Percentiles rank a stretch among this genome's conserved stretches.
Evolutionary conservation across 2,797 vertebrate genomes (phyloP).

Genomic region (Pangasius macronema): DNA sequence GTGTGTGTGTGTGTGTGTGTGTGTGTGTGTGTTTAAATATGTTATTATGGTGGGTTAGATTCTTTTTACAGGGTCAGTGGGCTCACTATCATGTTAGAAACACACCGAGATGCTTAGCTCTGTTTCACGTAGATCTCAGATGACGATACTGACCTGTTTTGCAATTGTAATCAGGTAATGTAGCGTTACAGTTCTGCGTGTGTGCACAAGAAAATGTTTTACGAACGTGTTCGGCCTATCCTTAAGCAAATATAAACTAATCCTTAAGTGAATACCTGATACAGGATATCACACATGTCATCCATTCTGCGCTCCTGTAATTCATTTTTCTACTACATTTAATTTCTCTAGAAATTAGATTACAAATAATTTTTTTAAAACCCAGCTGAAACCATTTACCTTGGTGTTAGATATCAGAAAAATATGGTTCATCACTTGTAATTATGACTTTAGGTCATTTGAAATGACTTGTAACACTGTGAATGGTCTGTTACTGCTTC

Average conservation of each 20-base stretch:
- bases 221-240: neutral
- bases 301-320: no score
- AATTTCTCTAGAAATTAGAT: neutral
- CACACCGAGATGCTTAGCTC: neutral
- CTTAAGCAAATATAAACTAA: neutral
- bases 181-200: neutral
- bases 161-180: neutral
- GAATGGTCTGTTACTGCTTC: neutral
- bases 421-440: neutral
- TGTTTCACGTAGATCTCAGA: neutral
- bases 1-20: constrained; percentile 20
- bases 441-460: neutral
- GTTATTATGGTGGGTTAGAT: neutral
- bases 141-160: neutral
- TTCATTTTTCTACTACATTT: neutral
- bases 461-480: neutral
- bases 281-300: neutral
- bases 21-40: constrained; percentile 28
- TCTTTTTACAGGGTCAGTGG: neutral
- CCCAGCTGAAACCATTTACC: neutral
- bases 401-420: neutral
- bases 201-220: neutral
- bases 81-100: constrained; percentile 9
- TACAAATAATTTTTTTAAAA: neutral
- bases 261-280: neutral